Evolutionary conservation across 2,888 invertebrate genomes (phyloP), one percentile per base, ranked within the genome.

Genomic region (Netelia melanura): DNA sequence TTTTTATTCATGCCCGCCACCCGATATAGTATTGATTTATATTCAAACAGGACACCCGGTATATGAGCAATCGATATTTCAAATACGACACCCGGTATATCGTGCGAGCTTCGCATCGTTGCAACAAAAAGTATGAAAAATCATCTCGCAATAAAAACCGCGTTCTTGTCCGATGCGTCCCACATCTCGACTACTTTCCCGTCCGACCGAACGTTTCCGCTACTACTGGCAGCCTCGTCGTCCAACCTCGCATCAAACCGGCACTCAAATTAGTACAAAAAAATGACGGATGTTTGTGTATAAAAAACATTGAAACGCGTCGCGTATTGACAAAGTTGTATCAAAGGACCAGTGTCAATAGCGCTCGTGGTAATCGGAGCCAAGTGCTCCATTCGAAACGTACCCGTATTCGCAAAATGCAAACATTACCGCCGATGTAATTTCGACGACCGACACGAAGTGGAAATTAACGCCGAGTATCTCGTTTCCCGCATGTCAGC

Each of bases 141-240:
- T 75, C 52, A 17, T 52, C 52, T 25, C n/a, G 62, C 48, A 23
- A 61, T 64, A 64, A 5, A 30, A 30, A 17, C 30, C 10, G 44
- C 38, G n/a, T n/a, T 72, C 71, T 56, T 9, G 72, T 61, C 77
- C 61, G 72, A 78, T 62, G 54, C 54, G 62, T 62, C 58, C 62
- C 74, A 44, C 23, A 52, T 67, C 67, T 61, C 67, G 74, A 79
- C 70, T 58, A 74, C 79, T 79, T 38, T 54, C 10, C 11, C 9
- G 83, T n/a, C 83, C 48, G 79, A 23, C 70, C 23, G 2, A 75
- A 65, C 30, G 30, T 23, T n/a, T 25, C n/a, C 25, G 75, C 43
- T 58, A 79, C 79, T 71, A 83, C 83, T 83, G 17, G 71, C 62
- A n/a, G 21, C 23, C 65, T 68, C 8, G 14, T 21, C 61, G 10